Conservation (phyloP, 1,140 invertebrate species). For the Zaprionus nigranus region DNA sequence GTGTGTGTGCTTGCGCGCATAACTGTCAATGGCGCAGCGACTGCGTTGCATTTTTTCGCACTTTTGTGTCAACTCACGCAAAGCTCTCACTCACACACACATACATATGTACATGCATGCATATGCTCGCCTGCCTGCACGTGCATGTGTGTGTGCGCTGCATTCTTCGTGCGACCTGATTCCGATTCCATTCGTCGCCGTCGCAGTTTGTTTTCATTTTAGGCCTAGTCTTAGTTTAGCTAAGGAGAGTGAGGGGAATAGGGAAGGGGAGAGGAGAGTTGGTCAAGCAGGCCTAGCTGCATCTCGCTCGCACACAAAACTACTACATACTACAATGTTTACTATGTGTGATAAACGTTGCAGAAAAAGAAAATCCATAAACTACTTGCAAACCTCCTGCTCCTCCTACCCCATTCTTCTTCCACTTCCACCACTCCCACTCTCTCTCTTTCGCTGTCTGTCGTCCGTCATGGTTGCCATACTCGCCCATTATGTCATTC, state of each 20-base stretch:
- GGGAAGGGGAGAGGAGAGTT: background rate
- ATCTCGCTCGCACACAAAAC: slow-evolving; percentile 47
- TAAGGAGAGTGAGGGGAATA: background rate
- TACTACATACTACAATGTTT: slow-evolving; percentile 79
- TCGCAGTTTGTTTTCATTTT: slow-evolving; percentile 54
- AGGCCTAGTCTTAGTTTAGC: slow-evolving; percentile 38
- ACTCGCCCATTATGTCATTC: slow-evolving; percentile 77
- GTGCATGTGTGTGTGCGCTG: slow-evolving; percentile 31
- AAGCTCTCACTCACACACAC: slow-evolving; percentile 27
- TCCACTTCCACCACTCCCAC: background rate
- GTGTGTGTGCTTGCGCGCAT: slow-evolving; percentile 29
- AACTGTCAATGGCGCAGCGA: slow-evolving; percentile 44
- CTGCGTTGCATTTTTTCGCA: slow-evolving; percentile 40
- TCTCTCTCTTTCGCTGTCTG: slow-evolving; percentile 3
- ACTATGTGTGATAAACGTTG: slow-evolving; percentile 68
- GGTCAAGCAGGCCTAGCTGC: slow-evolving; percentile 34
- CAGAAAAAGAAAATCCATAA: slow-evolving; percentile 70
- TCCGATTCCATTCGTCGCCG: slow-evolving; percentile 48
- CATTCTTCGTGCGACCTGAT: slow-evolving; percentile 55
- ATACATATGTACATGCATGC: background rate
- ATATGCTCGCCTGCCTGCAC: slow-evolving; percentile 6
- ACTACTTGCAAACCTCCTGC: slow-evolving; percentile 59
- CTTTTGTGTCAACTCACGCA: slow-evolving; percentile 44
- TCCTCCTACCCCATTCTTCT: background rate
- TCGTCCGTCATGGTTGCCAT: slow-evolving; percentile 37